Evolutionary conservation across 2,797 vertebrate species (phyloP), one percentile per base, ranked within the genome.

Genomic region (Pempheris klunzingeri): DNA sequence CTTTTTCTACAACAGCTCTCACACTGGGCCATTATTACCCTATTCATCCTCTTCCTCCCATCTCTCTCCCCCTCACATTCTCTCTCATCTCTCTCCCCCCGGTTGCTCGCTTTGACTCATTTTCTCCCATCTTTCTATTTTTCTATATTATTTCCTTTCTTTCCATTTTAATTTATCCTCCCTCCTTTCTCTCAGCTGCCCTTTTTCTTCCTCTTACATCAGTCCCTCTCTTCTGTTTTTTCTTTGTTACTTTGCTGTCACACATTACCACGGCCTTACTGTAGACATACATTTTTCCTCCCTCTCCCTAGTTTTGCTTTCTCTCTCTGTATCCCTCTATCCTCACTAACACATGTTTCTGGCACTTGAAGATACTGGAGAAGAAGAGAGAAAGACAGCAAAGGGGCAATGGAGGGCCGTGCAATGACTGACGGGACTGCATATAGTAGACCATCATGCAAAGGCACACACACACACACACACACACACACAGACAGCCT

Each of bases 1-100:
- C 88, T 89, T 85, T 92, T 83, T 88, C 86, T 83, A 87, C 88
- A 91, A 84, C 90, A 90, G 88, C 92, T 90, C 90, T 92, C 92
- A 88, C 90, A 92, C 90, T 87, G 90, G 87, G 92, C 85, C 92
- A 93, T 93, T 92, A 94, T 93, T 91, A 92, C 88, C 81, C 92
- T 90, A 92, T 93, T 93, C 92, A 92, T 90, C 86, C 90, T 81
- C 81, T 85, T 84, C 83, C 83, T 85, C 71, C 77, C 64, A 61
- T 69, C 74, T 47, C 63, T 62, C 81, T 39, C 41, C 63, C 57
- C 32, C 60, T 2, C 22, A 64, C 39, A 32, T 38, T 46, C 43
- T 74, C 63, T 46, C 67, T 66, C 77, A 66, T 76, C 85, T 74
- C 60, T 26, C 59, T 69, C 68, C 36, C 61, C 36, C 74, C 67